Base-by-base conservation (phyloP, 1,140 invertebrate species). In the Drosophila azteca region DNA sequence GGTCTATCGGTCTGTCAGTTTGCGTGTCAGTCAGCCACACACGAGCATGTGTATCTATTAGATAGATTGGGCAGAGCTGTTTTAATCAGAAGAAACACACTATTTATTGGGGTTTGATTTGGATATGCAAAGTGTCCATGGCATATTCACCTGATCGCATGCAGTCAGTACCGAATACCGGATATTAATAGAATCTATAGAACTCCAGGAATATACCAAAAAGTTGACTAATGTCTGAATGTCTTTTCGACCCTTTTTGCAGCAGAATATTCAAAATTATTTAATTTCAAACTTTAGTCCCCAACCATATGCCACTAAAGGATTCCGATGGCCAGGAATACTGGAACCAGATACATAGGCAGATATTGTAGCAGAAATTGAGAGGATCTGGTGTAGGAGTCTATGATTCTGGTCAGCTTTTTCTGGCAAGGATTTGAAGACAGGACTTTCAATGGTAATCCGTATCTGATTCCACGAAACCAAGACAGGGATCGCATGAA, bases 361-460 rank as follows among this genome's bases (percentile, higher is more conserved):
- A 26, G 5, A 26, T 26, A 26, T 24, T 24, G 22, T 24, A 4
- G 22, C 22, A 4, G 22, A 24, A 3, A 24, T 24, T 24, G 22
- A 2, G 22, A 20, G 17, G 17, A 20, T 20, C 17, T 20, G 17
- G 17, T 20, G 0, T 88, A 64, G 2, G 65, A 29, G 31, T 88
- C 61, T 6, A 83, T 70, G 11, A 76, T 52, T 52, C 49, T 69
- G 35, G 13, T 60, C 78, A 39, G 77, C 83, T 88, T 82, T 69
- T 82, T 70, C 82, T 88, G n/a, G 3, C 24, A 5, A 13, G 1
- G 3, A 26, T 5, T 11, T 20, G 17, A 20, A 29, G 3, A 0
- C 17, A 3, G 29, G 24, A 13, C 15, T 9, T 0, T 0, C 0
- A 11, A 49, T n/a, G 3, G 3, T 11, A 41, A 6, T 31, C 79